Evolutionary conservation across 1,140 invertebrate genomes (phyloP).

Genomic region (Psix sp.): DNA sequence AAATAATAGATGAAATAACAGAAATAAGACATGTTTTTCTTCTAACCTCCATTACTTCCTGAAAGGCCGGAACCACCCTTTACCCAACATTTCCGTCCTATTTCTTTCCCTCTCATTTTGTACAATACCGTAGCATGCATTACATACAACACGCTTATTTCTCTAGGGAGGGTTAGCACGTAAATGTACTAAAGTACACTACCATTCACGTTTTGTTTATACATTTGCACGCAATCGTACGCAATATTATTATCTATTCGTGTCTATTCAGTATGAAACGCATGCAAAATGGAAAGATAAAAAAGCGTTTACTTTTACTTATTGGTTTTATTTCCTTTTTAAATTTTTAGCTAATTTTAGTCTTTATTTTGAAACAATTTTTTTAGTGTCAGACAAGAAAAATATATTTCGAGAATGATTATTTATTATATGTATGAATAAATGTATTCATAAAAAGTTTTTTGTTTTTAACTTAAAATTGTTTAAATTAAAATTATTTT

Average conservation of each 20-base stretch:
- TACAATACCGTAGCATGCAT: conserved; percentile 71
- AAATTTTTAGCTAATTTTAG: too few relatives aligned
- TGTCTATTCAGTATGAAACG: conserved; percentile 15
- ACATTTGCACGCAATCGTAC: conserved; percentile 44
- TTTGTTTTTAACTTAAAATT: too few relatives aligned
- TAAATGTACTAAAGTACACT: conserved; percentile 66
- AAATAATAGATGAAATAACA: too few relatives aligned
- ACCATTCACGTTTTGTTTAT: conserved; percentile 48
- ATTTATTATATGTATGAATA: too few relatives aligned
- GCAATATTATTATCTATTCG: conserved; percentile 36
- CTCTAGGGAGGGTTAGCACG: conserved; percentile 72
- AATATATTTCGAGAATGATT: too few relatives aligned
- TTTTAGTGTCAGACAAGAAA: too few relatives aligned
- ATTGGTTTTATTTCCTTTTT: not conserved
- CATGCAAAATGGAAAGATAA: conserved; percentile 28
- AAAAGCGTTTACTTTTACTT: conserved; percentile 7
- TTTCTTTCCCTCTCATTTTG: conserved; percentile 41
- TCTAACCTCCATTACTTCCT: conserved; percentile 43
- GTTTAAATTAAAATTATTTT: too few relatives aligned
- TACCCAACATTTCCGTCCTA: conserved; percentile 31
- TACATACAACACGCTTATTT: conserved; percentile 72
- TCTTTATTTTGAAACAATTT: not conserved
- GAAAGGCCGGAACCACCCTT: conserved; percentile 45
- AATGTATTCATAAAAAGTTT: too few relatives aligned
- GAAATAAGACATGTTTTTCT: too few relatives aligned